Evolutionary conservation across 2,113 vertebrate species (phyloP).

Genomic region (Psammodynastes pulverulentus): DNA sequence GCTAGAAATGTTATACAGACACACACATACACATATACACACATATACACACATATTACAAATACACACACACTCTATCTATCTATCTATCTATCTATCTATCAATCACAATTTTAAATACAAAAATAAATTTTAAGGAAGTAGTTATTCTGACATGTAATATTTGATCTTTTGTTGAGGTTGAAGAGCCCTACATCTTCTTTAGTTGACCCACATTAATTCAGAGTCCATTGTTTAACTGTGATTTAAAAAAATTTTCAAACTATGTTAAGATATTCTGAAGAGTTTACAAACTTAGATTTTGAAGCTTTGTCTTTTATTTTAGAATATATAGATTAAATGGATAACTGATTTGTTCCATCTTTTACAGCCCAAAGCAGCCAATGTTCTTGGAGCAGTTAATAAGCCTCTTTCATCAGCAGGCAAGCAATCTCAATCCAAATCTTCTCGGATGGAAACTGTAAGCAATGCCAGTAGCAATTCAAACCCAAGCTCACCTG

Average conservation of each 20-base stretch:
- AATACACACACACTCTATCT: no score
- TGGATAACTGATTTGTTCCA: conserved; percentile 32
- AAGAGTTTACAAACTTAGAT: conserved; percentile 31
- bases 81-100: no score
- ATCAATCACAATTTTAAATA: neutral
- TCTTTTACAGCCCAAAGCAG: conserved; percentile 87
- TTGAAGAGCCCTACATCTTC: neutral
- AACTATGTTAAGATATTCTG: neutral
- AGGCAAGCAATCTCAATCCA: conserved; percentile 93
- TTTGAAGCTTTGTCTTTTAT: conserved; percentile 42
- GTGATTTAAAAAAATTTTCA: neutral
- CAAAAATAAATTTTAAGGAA: neutral
- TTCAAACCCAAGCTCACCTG: conserved; percentile 94
- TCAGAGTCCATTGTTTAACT: neutral
- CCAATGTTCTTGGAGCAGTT: conserved; percentile 94
- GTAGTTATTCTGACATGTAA: neutral
- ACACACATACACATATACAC: no score
- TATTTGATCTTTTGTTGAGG: neutral
- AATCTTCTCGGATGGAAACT: conserved; percentile 96
- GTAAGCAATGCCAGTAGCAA: conserved; percentile 94
- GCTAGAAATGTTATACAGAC: no score
- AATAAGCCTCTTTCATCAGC: conserved; percentile 96
- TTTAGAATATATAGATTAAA: conserved; percentile 42
- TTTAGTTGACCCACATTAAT: neutral
- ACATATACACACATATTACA: no score